A percentile compares a stretch with the other conserved stretches of the same genome.
Evolutionary conservation across 2,797 vertebrate genomes (phyloP).

Genomic region (Cyclopterus lumpus): DNA sequence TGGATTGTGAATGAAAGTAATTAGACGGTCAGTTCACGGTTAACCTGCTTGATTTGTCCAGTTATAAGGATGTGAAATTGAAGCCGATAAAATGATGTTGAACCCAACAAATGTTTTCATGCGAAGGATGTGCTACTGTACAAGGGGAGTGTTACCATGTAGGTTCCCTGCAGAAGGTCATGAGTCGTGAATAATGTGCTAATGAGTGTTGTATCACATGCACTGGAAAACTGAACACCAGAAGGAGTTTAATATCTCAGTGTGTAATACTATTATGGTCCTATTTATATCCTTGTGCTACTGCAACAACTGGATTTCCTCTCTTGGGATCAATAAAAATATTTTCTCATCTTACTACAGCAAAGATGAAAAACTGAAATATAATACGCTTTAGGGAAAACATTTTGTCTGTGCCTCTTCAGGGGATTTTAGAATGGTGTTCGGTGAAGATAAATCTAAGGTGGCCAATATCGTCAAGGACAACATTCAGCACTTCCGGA

Average conservation of each 20-base stretch:
- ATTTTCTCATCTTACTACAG: neutral
- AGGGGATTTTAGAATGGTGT: constrained; percentile 97
- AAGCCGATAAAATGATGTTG: neutral
- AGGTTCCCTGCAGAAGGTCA: neutral
- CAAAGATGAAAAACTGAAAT: neutral
- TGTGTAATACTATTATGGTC: neutral
- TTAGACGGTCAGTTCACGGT: neutral
- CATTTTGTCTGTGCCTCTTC: constrained; percentile 19
- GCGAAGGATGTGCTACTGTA: neutral
- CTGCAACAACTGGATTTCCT: neutral
- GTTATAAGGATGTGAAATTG: neutral
- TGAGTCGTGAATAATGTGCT: neutral
- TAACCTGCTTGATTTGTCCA: neutral
- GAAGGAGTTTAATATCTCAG: neutral
- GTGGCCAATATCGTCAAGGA: constrained; percentile 93
- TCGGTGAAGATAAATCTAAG: constrained; percentile 94
- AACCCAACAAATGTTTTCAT: neutral
- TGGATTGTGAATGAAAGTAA: neutral
- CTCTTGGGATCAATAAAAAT: neutral
- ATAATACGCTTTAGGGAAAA: neutral
- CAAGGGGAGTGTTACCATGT: neutral
- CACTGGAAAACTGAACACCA: neutral
- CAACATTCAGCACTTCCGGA: constrained; percentile 89
- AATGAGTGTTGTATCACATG: neutral
- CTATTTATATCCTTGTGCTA: neutral